Evolutionary conservation across 2,888 invertebrate genomes (phyloP).

Genomic region (Diaperis boleti): DNA sequence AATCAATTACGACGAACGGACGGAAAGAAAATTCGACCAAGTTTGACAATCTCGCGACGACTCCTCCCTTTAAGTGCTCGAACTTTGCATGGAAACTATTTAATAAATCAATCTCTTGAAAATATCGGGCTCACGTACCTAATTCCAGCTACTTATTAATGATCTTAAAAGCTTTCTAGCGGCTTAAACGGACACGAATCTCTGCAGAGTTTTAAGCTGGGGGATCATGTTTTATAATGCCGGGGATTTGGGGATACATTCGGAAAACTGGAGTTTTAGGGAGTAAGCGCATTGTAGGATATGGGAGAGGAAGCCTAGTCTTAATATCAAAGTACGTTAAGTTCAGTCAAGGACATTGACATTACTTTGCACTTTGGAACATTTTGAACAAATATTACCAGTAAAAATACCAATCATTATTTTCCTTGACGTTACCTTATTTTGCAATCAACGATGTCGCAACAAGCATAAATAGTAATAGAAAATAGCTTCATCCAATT

Average conservation of each 20-base stretch:
- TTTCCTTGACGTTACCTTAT: no score
- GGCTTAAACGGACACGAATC: neutral
- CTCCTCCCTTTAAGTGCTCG: neutral
- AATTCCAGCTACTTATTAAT: slow-evolving; percentile 15
- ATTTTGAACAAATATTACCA: no score
- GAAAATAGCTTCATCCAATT: no score
- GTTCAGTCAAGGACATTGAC: no score
- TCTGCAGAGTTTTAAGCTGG: slow-evolving; percentile 4
- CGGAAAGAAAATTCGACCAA: slow-evolving; percentile 13
- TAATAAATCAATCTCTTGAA: slow-evolving; percentile 6
- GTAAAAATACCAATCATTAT: no score
- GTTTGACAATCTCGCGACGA: slow-evolving; percentile 28
- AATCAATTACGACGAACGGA: slow-evolving; percentile 32
- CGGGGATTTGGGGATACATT: neutral
- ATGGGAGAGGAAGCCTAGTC: neutral
- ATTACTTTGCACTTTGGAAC: no score
- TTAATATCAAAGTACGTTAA: no score
- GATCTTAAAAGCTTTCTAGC: slow-evolving; percentile 8
- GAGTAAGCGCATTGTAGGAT: neutral
- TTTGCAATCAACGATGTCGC: no score
- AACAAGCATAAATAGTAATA: no score
- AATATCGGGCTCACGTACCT: slow-evolving; percentile 5
- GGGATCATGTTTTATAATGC: slow-evolving; percentile 11
- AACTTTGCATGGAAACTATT: slow-evolving; percentile 6
- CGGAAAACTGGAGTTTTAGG: neutral